Conservation (phyloP, 2,113 vertebrate species). For the Trogon melanurus region DNA sequence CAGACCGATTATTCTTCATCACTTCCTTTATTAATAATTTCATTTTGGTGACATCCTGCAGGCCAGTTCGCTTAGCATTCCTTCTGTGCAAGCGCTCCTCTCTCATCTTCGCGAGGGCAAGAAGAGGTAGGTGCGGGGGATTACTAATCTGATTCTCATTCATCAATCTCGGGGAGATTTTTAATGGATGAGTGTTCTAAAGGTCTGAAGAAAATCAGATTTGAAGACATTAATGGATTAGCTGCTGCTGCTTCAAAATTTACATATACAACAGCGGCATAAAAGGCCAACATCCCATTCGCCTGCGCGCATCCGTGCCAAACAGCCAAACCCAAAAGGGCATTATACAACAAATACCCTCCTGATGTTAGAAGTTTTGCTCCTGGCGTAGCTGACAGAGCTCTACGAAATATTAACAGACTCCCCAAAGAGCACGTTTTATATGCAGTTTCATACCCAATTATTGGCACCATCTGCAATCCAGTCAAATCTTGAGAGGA, state of each 20-base stretch:
- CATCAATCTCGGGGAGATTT: constrained; percentile 20
- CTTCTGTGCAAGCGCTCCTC: neutral
- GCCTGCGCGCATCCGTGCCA: neutral
- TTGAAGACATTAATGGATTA: neutral
- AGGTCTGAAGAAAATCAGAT: constrained; percentile 32
- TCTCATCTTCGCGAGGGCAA: neutral
- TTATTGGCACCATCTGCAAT: neutral
- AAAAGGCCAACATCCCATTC: neutral
- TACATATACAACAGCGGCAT: neutral
- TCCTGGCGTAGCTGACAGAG: neutral
- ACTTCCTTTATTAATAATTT: neutral
- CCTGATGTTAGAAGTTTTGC: neutral
- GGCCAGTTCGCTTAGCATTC: neutral
- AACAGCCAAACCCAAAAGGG: neutral
- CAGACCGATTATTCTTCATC: neutral
- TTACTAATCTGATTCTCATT: neutral
- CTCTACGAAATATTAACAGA: neutral
- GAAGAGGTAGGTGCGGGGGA: neutral
- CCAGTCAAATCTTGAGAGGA: neutral
- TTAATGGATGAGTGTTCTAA: constrained; percentile 11
- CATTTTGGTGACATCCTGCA: neutral
- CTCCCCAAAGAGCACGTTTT: neutral
- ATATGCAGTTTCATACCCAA: neutral
- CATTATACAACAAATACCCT: neutral
- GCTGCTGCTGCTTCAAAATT: neutral